phyloP scores from a whole-genome alignment of 2,797 vertebrate genomes.

The Trematomus bernacchii region DNA sequence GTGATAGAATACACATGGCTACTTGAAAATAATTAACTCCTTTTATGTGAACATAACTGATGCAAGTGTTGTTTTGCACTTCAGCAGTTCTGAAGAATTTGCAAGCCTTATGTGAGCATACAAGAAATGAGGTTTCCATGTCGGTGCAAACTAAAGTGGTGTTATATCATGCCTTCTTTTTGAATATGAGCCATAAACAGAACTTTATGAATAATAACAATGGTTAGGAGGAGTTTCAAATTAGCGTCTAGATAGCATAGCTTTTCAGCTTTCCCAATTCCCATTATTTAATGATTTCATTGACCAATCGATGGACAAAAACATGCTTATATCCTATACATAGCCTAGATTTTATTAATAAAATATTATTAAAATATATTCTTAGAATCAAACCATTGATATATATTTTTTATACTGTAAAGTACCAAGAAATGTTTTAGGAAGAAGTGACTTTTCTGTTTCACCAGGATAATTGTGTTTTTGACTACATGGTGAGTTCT shows the following conservation, averaged over 20 bases:
- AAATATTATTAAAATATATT: not conserved
- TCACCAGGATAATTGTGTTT: not conserved
- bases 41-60: conserved; percentile 43
- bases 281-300: not conserved
- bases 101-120: conserved; percentile 15
- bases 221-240: conserved; percentile 12
- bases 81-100: conserved; percentile 52
- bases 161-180: conserved; percentile 7
- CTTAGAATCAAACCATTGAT: not conserved
- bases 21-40: conserved; percentile 26
- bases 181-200: conserved; percentile 9
- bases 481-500: conserved; percentile 11
- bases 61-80: conserved; percentile 45
- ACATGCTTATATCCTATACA: not conserved
- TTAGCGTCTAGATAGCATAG: not conserved
- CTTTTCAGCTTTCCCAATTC: not conserved
- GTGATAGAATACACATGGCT: conserved; percentile 9
- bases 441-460: conserved; percentile 5
- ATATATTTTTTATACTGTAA: not conserved
- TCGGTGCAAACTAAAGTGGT: conserved; percentile 5
- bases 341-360: not conserved
- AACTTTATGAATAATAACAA: conserved; percentile 16
- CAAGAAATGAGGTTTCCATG: conserved; percentile 27
- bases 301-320: not conserved
- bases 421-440: not conserved